These are phyloP conservation scores for Oasisia sp. DNA, from an alignment of 2,888 invertebrate species.

Conservation along the genomic window DNA sequence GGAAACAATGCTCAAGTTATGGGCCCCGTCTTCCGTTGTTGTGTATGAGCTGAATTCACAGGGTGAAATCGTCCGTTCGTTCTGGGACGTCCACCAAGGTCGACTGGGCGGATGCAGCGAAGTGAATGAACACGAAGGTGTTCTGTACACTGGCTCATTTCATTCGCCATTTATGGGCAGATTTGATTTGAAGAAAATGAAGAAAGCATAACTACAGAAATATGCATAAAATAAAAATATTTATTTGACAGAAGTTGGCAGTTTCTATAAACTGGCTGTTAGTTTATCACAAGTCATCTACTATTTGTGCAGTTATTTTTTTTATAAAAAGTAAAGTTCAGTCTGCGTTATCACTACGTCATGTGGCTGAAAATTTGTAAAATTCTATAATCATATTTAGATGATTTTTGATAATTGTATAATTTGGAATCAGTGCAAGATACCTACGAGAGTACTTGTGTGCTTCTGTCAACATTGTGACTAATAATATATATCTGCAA, in stretches of 20 bases:
- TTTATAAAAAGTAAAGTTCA: too few species aligned
- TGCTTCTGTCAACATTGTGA: too few species aligned
- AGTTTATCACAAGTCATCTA: too few species aligned
- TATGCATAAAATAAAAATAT: neutral
- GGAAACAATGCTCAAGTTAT: neutral
- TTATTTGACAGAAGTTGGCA: neutral
- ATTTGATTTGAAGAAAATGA: neutral
- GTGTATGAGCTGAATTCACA: conserved; percentile 33
- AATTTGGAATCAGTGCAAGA: too few species aligned
- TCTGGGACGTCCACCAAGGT: conserved; percentile 35
- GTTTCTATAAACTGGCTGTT: too few species aligned
- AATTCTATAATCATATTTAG: too few species aligned
- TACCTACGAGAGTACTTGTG: too few species aligned
- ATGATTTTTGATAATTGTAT: too few species aligned
- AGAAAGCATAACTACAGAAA: neutral
- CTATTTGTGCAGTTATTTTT: too few species aligned
- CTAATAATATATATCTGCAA: too few species aligned
- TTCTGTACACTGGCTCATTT: conserved; percentile 64
- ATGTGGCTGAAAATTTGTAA: too few species aligned
- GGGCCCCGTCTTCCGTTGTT: neutral
- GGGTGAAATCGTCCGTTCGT: conserved; percentile 38
- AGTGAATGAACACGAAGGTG: conserved; percentile 58
- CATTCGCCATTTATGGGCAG: conserved; percentile 47
- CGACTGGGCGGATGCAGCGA: conserved; percentile 52
- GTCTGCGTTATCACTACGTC: too few species aligned